phyloP scores from a whole-genome alignment of 2,113 vertebrate genomes.

The Ictidomys tridecemlineatus region DNA sequence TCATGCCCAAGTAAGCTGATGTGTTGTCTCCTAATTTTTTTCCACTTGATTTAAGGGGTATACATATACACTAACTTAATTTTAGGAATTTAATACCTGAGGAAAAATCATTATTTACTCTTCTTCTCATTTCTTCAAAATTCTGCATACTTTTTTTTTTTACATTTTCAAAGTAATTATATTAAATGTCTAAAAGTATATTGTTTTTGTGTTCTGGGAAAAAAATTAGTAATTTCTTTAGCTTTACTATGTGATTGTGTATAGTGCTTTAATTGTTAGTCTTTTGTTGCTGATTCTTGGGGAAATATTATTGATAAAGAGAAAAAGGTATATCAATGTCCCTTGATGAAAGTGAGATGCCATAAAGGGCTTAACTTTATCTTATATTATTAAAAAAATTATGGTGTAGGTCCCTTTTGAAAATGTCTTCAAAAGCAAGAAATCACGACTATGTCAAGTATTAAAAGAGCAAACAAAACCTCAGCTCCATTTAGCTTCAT shows the following conservation, averaged over 20 bases:
- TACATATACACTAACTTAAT: background rate
- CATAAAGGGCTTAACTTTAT: background rate
- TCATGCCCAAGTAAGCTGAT: background rate
- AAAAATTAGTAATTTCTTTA: background rate
- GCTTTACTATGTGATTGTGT: background rate
- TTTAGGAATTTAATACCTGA: background rate
- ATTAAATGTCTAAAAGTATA: too few relatives aligned
- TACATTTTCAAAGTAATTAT: too few relatives aligned
- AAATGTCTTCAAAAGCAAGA: background rate
- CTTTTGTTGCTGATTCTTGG: background rate
- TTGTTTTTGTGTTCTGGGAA: background rate
- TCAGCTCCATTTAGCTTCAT: background rate
- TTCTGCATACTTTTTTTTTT: too few relatives aligned
- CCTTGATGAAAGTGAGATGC: background rate
- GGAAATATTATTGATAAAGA: background rate
- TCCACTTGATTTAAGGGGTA: background rate
- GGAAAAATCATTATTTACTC: background rate
- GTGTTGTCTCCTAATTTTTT: background rate
- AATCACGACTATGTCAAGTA: background rate
- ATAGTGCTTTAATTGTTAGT: background rate
- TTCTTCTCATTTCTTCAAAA: background rate
- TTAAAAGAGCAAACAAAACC: background rate
- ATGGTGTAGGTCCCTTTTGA: background rate
- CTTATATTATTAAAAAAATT: background rate
- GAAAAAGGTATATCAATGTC: background rate